Evolutionary conservation across 2,113 vertebrate species (phyloP).

Genomic region (Petrocephalus zakoni): DNA sequence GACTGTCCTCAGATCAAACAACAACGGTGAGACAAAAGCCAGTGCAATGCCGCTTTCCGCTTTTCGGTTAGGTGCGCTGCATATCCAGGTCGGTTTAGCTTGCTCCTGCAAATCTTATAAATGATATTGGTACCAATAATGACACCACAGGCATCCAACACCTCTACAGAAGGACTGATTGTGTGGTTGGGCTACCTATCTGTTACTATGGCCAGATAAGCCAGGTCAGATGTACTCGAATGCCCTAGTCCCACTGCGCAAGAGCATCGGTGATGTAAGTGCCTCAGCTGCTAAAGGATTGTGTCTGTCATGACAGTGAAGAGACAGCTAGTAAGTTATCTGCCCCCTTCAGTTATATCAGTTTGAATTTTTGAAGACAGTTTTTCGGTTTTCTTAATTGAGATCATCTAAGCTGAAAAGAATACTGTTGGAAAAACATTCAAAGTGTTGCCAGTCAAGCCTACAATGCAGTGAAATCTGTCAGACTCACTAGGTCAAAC

Average conservation of each 20-base stretch:
- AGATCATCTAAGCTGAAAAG: background rate
- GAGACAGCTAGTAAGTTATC: background rate
- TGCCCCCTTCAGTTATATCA: background rate
- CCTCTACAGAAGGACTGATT: background rate
- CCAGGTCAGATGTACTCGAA: background rate
- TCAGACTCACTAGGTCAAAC: background rate
- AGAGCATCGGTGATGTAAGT: background rate
- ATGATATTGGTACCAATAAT: background rate
- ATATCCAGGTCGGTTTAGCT: background rate
- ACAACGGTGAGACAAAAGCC: background rate
- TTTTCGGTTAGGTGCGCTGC: background rate
- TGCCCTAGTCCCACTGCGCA: too few relatives aligned
- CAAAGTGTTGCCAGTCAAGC: background rate
- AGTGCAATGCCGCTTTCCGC: background rate
- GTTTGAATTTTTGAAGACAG: background rate
- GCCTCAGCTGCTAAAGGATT: background rate
- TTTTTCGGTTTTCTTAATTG: background rate
- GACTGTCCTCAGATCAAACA: background rate
- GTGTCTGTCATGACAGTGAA: background rate
- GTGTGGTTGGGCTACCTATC: background rate
- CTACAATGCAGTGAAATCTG: background rate
- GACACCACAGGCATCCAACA: background rate
- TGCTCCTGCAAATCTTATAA: background rate
- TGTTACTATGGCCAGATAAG: background rate
- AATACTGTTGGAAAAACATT: background rate